phyloP scores from a whole-genome alignment of 2,888 invertebrate genomes.

The Erannis defoliaria region DNA sequence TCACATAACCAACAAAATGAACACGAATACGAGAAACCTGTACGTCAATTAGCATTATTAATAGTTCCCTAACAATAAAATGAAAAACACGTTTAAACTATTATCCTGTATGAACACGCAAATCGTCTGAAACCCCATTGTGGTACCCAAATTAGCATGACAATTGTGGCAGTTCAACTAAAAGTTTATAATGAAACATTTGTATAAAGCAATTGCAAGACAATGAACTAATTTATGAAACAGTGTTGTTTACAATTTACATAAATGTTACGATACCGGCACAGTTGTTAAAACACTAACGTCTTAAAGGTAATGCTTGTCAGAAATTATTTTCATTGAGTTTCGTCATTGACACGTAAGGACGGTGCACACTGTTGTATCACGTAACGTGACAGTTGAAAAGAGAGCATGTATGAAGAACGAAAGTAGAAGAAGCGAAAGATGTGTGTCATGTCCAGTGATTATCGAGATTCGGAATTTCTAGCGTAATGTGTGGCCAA shows the following conservation, averaged over 20 bases:
- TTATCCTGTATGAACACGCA: slow-evolving; percentile 49
- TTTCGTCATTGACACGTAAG: slow-evolving; percentile 38
- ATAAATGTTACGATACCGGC: slow-evolving; percentile 31
- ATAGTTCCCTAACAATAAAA: slow-evolving; percentile 52
- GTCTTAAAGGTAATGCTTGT: slow-evolving; percentile 39
- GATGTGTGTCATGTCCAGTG: too few relatives aligned
- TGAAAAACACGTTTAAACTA: slow-evolving; percentile 58
- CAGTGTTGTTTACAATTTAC: slow-evolving; percentile 45
- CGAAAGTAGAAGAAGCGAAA: too few relatives aligned
- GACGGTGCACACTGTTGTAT: slow-evolving; percentile 26
- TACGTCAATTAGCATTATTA: slow-evolving; percentile 69
- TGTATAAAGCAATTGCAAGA: slow-evolving; percentile 58
- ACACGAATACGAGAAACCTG: slow-evolving; percentile 42
- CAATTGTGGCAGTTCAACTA: slow-evolving; percentile 55
- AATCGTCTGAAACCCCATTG: slow-evolving; percentile 56
- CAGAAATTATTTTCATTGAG: slow-evolving; percentile 37
- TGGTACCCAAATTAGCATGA: slow-evolving; percentile 58
- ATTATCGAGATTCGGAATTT: too few relatives aligned
- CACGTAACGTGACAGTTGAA: background rate
- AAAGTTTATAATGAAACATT: slow-evolving; percentile 51
- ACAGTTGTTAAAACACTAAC: slow-evolving; percentile 43
- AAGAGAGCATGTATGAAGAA: background rate
- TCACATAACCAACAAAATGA: background rate
- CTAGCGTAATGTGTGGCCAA: too few relatives aligned
- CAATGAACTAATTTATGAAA: slow-evolving; percentile 67